Evolutionary conservation across 2,888 invertebrate species (phyloP), one percentile per base, ranked within the genome.

Genomic region (Agriopis aurantiaria): DNA sequence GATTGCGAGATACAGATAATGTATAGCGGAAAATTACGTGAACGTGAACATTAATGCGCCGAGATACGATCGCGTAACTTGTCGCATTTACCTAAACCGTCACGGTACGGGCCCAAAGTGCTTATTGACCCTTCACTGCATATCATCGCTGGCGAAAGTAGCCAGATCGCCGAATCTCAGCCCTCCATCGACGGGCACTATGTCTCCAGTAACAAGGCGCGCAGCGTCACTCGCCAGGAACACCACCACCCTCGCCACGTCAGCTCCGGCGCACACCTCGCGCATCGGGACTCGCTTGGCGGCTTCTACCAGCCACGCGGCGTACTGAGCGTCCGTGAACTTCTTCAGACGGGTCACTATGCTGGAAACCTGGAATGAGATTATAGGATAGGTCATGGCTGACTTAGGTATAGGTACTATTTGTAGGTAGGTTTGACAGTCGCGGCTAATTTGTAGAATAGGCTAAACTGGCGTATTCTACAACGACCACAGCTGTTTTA

Each of bases 171-270:
- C 69, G 51, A 49, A 69, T 2, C 65, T n/a, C 23, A 60, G 67
- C 33, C 68, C 66, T 5, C 71, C 69, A 48, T 66, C 68, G 40
- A 68, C 65, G 7, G 69, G 64, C 40, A 69, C 40, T 9, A 69
- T 12, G 11, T 48, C 49, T 7, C 68, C 68, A 11, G 65, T 68
- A 62, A 60, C n/a, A 48, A 68, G 65, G 41, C 68, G 61, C 48
- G 65, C 58, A 10, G 48, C 49, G 14, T 59, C 65, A 46, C 66
- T 66, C 14, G 69, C 46, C 9, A 69, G n/a, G 14, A 57, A 60
- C 11, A 57, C 12, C 5, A 61, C n/a, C 65, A 45, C 56, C 43
- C 9, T 14, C 11, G 65, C 69, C 0, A 69, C 40, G n/a, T 69
- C 69, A 3, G 14, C 60, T 1, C 23, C 64, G 0, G 17, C 14